phyloP scores from a whole-genome alignment of 2,113 vertebrate genomes.

The Heterotilapia buettikoferi region DNA sequence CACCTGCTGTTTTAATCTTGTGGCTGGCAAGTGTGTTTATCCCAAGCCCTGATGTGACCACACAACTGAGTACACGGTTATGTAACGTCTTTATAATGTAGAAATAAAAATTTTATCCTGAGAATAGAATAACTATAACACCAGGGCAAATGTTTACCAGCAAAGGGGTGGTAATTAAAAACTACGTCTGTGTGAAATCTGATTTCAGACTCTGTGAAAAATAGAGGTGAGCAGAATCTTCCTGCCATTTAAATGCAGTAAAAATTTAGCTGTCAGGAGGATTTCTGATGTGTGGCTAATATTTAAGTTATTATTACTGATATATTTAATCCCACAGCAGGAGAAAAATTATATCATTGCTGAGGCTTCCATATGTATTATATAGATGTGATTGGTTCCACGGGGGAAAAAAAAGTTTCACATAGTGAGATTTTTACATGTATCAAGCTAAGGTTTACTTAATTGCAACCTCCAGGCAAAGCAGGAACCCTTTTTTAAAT shows the following conservation, averaged over 20 bases:
- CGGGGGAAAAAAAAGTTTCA: slow-evolving; percentile 80
- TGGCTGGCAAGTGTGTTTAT: neutral
- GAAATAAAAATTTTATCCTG: slow-evolving; percentile 3
- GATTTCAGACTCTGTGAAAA: slow-evolving; percentile 50
- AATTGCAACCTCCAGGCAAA: slow-evolving; percentile 99
- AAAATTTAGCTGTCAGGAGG: slow-evolving; percentile 77
- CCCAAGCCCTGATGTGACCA: neutral
- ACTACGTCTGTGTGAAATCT: slow-evolving; percentile 62
- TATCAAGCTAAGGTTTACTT: slow-evolving; percentile 99
- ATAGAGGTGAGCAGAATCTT: slow-evolving; percentile 32
- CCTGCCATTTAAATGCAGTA: slow-evolving; percentile 58
- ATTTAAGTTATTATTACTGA: slow-evolving; percentile 96
- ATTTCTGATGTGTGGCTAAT: slow-evolving; percentile 83
- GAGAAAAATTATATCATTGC: slow-evolving; percentile 87
- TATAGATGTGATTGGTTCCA: slow-evolving; percentile 87
- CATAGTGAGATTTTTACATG: slow-evolving; percentile 98
- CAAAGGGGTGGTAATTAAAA: slow-evolving; percentile 61
- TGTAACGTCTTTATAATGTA: slow-evolving; percentile 10
- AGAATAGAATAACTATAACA: slow-evolving; percentile 31
- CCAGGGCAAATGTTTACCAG: slow-evolving; percentile 59
- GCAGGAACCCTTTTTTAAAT: slow-evolving; percentile 99
- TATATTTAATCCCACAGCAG: slow-evolving; percentile 93
- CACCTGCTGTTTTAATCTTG: neutral
- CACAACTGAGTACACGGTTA: slow-evolving; percentile 11
- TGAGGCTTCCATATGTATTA: slow-evolving; percentile 94